Percentiles rank a stretch among this genome's conserved stretches.
These are phyloP conservation scores for Baccha elongata DNA, from an alignment of 2,888 invertebrate species.

Conservation along the genomic window DNA sequence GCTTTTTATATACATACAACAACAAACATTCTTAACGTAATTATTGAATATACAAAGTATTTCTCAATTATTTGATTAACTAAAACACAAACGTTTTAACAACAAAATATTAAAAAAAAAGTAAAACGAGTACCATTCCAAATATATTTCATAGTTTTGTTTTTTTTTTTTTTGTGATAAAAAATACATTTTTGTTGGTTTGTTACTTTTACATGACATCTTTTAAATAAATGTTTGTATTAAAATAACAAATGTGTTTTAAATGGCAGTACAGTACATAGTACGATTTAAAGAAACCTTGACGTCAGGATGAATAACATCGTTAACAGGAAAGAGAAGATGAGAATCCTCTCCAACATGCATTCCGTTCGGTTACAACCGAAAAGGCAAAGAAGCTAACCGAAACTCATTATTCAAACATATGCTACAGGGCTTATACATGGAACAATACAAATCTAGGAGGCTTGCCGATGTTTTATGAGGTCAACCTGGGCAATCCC, in stretches of 20 bases:
- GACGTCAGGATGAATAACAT: too few relatives aligned
- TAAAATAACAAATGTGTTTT: conserved; percentile 35
- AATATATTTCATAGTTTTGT: conserved; percentile 72
- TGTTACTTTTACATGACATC: conserved; percentile 74
- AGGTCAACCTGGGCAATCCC: too few relatives aligned
- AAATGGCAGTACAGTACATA: too few relatives aligned
- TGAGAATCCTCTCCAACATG: too few relatives aligned
- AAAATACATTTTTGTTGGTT: conserved; percentile 69
- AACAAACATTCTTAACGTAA: conserved; percentile 67
- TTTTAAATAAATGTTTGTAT: conserved; percentile 73
- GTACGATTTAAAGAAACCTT: too few relatives aligned
- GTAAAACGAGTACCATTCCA: conserved; percentile 67
- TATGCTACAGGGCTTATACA: too few relatives aligned
- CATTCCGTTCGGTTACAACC: too few relatives aligned
- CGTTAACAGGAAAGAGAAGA: too few relatives aligned
- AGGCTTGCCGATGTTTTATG: too few relatives aligned
- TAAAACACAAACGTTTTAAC: conserved; percentile 25
- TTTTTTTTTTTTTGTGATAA: conserved; percentile 72
- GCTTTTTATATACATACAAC: conserved; percentile 66
- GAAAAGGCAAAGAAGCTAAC: too few relatives aligned
- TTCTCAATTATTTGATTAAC: conserved; percentile 37
- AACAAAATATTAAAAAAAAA: conserved; percentile 27
- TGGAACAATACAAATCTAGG: too few relatives aligned
- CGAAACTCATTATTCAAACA: too few relatives aligned
- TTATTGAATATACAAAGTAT: conserved; percentile 46